phyloP scores from a whole-genome alignment of 2,113 vertebrate species.

The Mionectes macconnelli region DNA sequence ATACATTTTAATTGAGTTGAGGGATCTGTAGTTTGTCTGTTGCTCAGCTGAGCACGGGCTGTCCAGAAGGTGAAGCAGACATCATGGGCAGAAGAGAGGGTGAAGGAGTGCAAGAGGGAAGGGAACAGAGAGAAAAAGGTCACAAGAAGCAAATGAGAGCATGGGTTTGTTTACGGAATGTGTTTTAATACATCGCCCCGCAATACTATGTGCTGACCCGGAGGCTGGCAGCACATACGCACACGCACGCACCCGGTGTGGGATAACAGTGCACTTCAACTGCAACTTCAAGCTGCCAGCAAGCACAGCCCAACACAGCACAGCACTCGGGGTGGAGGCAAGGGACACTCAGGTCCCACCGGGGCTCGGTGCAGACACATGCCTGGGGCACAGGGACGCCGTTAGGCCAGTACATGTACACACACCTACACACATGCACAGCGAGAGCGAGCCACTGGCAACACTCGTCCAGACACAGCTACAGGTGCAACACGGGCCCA shows the following conservation, averaged over 20 bases:
- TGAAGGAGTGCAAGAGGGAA: not conserved
- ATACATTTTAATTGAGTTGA: constrained; percentile 64
- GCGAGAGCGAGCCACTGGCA: not conserved
- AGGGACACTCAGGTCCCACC: not conserved
- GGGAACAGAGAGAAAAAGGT: constrained; percentile 3
- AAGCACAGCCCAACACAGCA: constrained; percentile 34
- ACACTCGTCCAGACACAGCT: not conserved
- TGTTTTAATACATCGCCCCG: not conserved
- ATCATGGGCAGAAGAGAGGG: not conserved
- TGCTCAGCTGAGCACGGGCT: constrained; percentile 29
- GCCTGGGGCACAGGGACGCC: not conserved
- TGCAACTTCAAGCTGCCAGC: not conserved
- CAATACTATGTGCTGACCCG: not conserved
- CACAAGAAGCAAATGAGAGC: constrained; percentile 41
- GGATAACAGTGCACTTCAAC: not conserved
- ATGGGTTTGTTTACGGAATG: not conserved
- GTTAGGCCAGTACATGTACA: not conserved
- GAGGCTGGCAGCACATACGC: not conserved
- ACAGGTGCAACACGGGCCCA: not conserved
- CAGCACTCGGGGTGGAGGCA: not conserved
- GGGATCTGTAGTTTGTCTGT: constrained; percentile 53
- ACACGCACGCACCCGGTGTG: not conserved
- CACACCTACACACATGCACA: constrained; percentile 44
- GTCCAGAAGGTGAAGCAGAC: constrained; percentile 55
- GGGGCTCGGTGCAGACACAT: not conserved